These are phyloP conservation scores for Chrysolina americana DNA, from an alignment of 2,888 invertebrate genomes.

Conservation along the genomic window DNA sequence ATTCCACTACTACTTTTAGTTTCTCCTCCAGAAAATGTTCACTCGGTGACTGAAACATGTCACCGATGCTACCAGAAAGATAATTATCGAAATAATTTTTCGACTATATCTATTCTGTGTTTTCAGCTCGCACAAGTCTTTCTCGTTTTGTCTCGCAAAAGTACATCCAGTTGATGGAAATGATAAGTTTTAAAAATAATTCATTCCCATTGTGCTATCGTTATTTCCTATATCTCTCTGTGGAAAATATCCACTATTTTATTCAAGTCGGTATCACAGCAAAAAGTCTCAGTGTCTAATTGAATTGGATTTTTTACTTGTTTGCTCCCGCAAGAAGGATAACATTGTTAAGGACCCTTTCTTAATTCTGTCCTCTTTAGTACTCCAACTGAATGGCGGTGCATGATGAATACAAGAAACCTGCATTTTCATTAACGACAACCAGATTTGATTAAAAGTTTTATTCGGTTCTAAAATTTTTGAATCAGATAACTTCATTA, in stretches of 20 bases:
- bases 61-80: too few species aligned
- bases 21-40: too few species aligned
- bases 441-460: conserved; percentile 66
- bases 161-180: too few species aligned
- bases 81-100: too few species aligned
- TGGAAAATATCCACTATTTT: conserved; percentile 1
- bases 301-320: conserved; percentile 56
- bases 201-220: too few species aligned
- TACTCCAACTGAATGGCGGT: conserved; percentile 45
- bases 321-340: conserved; percentile 61
- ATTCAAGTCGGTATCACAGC: conserved; percentile 18
- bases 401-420: conserved; percentile 54
- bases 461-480: conserved; percentile 64
- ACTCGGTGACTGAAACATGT: too few species aligned
- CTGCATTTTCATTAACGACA: conserved; percentile 52
- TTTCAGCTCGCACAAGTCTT: too few species aligned
- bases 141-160: too few species aligned
- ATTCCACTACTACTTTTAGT: too few species aligned
- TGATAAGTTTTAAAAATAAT: too few species aligned
- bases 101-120: too few species aligned
- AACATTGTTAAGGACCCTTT: conserved; percentile 63
- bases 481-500: conserved; percentile 67
- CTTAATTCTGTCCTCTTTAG: conserved; percentile 61
- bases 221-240: neutral
- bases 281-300: conserved; percentile 32